Evolutionary conservation across 2,797 vertebrate genomes (phyloP), one percentile per base, ranked within the genome.

Genomic region (Natrix natrix): DNA sequence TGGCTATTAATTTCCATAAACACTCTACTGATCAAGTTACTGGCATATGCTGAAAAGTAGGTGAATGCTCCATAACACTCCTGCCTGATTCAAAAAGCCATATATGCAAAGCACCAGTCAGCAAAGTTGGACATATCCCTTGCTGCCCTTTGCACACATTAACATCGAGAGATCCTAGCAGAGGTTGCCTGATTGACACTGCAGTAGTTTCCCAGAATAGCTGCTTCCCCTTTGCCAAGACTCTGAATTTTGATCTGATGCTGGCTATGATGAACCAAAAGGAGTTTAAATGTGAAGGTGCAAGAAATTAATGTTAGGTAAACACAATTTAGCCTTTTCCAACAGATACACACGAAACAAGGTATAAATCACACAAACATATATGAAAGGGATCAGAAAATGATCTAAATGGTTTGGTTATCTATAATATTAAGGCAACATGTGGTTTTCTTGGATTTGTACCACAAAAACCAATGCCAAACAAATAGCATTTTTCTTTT

Each of bases 271-370:
- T 56, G 48, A 55, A 26, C n/a, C 61, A 66, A 16, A 56, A 24
- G 78, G 91, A 55, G 86, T 88, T 91, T 91, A 78, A 93, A 87
- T 74, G 28, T 88, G 56, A 93, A 88, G 57, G n/a, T 28, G 83
- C 56, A 91, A 8, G 86, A 91, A 91, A 59, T 12, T 20, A 52
- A 20, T 13, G 48, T 52, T 57, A 63, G 54, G 22, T 1, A 91
- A 91, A 52, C 14, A 2, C 7, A 37, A 69, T 37, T 52, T 59
- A 10, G 32, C 5, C n/a, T 55, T 48, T 90, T 90, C 55, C 60
- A 57, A 78, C 83, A 69, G 24, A 63, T 20, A 43, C 13, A 28
- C 1, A 54, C 26, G 16, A 43, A 17, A 92, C 5, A 37, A 56
- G 24, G n/a, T 63, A 32, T 43, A 32, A 88, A n/a, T 74, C 32